Evolutionary conservation across 2,797 vertebrate species (phyloP).

Genomic region (Pteropus rufus): DNA sequence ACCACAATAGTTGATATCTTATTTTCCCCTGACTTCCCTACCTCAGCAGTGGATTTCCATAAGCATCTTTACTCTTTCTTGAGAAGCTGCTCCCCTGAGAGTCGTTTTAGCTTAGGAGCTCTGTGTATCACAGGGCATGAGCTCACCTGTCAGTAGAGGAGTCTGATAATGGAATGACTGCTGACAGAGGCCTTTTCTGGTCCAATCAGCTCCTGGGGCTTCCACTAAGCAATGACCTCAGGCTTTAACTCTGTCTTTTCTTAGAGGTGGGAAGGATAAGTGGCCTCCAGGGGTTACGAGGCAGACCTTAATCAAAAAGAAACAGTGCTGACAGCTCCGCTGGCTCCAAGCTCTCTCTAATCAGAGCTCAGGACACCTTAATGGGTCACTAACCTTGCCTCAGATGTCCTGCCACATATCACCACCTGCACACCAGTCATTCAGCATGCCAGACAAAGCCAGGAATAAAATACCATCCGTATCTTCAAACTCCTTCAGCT

Average conservation of each 20-base stretch:
- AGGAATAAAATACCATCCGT: not conserved
- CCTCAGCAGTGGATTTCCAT: not conserved
- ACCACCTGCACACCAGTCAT: not conserved
- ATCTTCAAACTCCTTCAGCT: not conserved
- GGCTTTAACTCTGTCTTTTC: constrained; percentile 38
- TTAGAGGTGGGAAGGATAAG: constrained; percentile 43
- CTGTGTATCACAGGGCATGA: not conserved
- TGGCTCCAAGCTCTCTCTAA: constrained; percentile 39
- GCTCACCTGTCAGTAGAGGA: not conserved
- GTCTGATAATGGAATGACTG: constrained; percentile 6
- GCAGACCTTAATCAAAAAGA: constrained; percentile 50
- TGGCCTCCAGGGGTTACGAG: constrained; percentile 40
- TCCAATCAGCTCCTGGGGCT: not conserved
- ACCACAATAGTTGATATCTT: not conserved
- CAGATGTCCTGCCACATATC: constrained; percentile 38
- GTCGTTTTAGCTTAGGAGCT: not conserved
- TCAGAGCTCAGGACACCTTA: constrained; percentile 39
- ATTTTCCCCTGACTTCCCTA: not conserved
- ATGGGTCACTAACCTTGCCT: constrained; percentile 51
- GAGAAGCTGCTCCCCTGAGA: not conserved
- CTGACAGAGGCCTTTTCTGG: constrained; percentile 19
- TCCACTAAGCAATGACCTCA: constrained; percentile 30
- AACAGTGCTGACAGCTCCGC: constrained; percentile 46
- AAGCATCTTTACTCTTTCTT: not conserved
- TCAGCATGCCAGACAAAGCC: constrained; percentile 7